Conservation (phyloP, 2,113 vertebrate species). For the Noctilio leporinus region DNA sequence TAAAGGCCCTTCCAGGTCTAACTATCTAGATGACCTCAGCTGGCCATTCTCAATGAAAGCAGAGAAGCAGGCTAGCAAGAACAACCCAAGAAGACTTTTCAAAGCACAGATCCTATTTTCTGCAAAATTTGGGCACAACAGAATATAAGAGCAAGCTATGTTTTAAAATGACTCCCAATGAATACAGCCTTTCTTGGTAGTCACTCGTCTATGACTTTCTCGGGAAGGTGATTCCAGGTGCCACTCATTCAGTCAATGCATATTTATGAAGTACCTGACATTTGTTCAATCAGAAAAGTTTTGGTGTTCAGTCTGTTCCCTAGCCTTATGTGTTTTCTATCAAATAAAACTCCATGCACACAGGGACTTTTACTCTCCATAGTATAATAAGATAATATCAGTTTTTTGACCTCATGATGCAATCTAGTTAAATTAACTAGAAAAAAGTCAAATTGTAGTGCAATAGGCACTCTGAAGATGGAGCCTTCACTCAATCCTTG, state of each 20-base stretch:
- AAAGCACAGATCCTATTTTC: background rate
- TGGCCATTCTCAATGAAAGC: background rate
- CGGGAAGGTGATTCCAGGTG: rapidly evolving
- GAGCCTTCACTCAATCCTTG: background rate
- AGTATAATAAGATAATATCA: background rate
- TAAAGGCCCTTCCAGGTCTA: background rate
- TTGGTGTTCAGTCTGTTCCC: too few relatives aligned
- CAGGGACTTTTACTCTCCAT: background rate
- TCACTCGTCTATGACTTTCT: rapidly evolving
- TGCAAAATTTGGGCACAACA: rapidly evolving
- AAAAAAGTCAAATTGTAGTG: background rate
- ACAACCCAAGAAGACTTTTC: background rate
- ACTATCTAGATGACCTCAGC: background rate
- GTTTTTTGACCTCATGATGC: background rate
- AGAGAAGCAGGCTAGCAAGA: background rate
- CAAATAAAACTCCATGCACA: background rate
- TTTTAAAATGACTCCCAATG: background rate
- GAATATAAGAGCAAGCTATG: rapidly evolving
- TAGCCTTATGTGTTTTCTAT: rapidly evolving
- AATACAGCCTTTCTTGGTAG: rapidly evolving
- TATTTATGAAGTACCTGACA: background rate
- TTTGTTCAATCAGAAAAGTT: background rate
- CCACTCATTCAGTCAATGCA: too few relatives aligned
- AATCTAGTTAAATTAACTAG: background rate
- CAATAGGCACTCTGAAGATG: rapidly evolving